phyloP scores from a whole-genome alignment of 2,797 vertebrate species.

The Euthynnus affinis region DNA sequence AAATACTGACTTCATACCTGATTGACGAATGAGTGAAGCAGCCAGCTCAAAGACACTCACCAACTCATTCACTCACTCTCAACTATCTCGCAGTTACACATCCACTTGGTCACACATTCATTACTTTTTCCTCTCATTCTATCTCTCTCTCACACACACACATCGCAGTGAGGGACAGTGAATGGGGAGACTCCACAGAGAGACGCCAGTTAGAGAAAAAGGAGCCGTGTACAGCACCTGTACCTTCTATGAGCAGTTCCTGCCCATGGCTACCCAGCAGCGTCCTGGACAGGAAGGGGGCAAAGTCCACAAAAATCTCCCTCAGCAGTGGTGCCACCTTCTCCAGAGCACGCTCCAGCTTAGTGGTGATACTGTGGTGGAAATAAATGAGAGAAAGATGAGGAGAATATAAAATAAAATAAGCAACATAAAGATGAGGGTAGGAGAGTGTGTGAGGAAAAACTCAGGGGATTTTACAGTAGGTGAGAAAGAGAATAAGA shows the following conservation, averaged over 20 bases:
- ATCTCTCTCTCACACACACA: constrained; percentile 27
- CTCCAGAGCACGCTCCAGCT: constrained; percentile 98
- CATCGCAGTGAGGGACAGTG: constrained; percentile 78
- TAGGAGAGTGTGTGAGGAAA: constrained; percentile 29
- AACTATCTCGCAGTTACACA: background rate
- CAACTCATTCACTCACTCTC: constrained; percentile 18
- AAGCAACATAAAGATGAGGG: constrained; percentile 46
- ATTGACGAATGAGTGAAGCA: constrained; percentile 79
- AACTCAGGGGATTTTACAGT: constrained; percentile 25
- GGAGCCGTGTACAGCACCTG: constrained; percentile 89
- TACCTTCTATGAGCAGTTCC: constrained; percentile 99
- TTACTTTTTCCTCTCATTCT: constrained; percentile 15
- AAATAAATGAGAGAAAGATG: constrained; percentile 24
- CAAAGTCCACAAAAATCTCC: constrained; percentile 99
- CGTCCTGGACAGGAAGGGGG: constrained; percentile 96
- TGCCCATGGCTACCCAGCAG: constrained; percentile 99
- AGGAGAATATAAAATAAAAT: constrained; percentile 22
- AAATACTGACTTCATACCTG: constrained; percentile 74
- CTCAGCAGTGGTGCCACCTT: constrained; percentile 97
- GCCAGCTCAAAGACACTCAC: constrained; percentile 70
- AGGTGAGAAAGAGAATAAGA: constrained; percentile 23
- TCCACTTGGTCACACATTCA: constrained; percentile 14
- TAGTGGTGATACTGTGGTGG: constrained; percentile 94
- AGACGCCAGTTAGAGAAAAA: constrained; percentile 87
- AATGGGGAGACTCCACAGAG: constrained; percentile 85